These are phyloP conservation scores for Calliphora vomitoria DNA, from an alignment of 2,888 invertebrate species.

Conservation along the genomic window DNA sequence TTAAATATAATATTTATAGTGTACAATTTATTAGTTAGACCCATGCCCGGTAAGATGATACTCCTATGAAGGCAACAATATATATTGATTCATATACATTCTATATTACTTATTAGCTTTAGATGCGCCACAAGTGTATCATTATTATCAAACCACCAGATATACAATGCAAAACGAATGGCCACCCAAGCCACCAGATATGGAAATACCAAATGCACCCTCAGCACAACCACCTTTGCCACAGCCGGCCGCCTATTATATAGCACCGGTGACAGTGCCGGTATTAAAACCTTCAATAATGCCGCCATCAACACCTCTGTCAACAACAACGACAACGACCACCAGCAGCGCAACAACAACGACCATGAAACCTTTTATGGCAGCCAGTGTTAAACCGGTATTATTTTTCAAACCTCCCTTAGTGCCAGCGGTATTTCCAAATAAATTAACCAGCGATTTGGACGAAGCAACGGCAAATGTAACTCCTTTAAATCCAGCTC, in stretches of 20 bases:
- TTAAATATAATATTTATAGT: slow-evolving; percentile 54
- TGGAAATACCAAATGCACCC: neutral
- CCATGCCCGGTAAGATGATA: slow-evolving; percentile 46
- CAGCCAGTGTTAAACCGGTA: neutral
- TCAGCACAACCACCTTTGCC: neutral
- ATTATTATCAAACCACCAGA: slow-evolving; percentile 75
- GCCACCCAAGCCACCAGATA: slow-evolving; percentile 28
- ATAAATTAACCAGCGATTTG: slow-evolving; percentile 44
- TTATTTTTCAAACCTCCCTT: slow-evolving; percentile 5
- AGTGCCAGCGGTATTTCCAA: slow-evolving; percentile 26
- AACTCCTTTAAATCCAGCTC: slow-evolving; percentile 55
- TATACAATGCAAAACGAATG: slow-evolving; percentile 72
- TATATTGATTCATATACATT: neutral
- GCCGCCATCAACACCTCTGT: neutral
- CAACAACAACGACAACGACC: neutral
- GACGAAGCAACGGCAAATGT: slow-evolving; percentile 30
- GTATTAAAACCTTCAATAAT: no score
- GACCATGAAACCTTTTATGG: neutral
- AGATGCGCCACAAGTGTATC: slow-evolving; percentile 70
- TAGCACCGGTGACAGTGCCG: slow-evolving; percentile 23
- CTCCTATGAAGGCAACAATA: neutral
- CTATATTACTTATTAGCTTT: slow-evolving; percentile 46
- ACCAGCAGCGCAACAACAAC: neutral
- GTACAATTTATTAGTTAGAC: slow-evolving; percentile 52
- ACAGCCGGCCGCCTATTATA: slow-evolving; percentile 40